A percentile compares a stretch with the other conserved stretches of the same genome.
These are phyloP conservation scores for Sialis fuliginosa DNA, from an alignment of 2,888 invertebrate species.

Conservation along the genomic window DNA sequence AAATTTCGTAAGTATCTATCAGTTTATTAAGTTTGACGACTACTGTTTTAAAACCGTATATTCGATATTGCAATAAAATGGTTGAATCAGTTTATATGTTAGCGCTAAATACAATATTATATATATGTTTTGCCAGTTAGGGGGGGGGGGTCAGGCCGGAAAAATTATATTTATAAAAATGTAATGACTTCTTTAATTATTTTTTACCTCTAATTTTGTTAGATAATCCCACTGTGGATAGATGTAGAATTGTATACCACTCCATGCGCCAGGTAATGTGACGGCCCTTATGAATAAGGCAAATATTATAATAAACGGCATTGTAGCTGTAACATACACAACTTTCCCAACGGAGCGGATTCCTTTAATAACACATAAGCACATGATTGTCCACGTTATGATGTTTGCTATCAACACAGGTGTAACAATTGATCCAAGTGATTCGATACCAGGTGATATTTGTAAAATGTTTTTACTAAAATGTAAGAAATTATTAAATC, in stretches of 20 bases:
- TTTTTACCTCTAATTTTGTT: constrained; percentile 48
- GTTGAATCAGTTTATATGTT: too few species aligned
- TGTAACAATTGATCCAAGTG: constrained; percentile 65
- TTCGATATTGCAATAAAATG: too few species aligned
- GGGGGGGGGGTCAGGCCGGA: too few species aligned
- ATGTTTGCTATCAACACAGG: constrained; percentile 57
- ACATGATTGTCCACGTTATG: constrained; percentile 65
- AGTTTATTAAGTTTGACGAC: too few species aligned
- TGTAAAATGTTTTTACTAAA: constrained; percentile 57
- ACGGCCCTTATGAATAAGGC: constrained; percentile 57
- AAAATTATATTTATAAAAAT: too few species aligned
- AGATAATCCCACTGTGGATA: constrained; percentile 64
- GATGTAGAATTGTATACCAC: constrained; percentile 60
- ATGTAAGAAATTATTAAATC: too few species aligned
- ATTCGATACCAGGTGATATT: constrained; percentile 53
- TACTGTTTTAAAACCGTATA: too few species aligned
- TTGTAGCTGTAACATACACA: constrained; percentile 76
- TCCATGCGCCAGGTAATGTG: constrained; percentile 61
- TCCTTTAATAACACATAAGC: constrained; percentile 71
- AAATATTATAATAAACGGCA: constrained; percentile 59
- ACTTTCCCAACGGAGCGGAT: constrained; percentile 78
- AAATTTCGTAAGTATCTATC: too few species aligned
- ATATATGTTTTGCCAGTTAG: too few species aligned
- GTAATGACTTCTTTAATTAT: too few species aligned
- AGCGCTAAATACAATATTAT: too few species aligned